Conservation (phyloP, 2,888 invertebrate genomes). For the Formica aserva region DNA sequence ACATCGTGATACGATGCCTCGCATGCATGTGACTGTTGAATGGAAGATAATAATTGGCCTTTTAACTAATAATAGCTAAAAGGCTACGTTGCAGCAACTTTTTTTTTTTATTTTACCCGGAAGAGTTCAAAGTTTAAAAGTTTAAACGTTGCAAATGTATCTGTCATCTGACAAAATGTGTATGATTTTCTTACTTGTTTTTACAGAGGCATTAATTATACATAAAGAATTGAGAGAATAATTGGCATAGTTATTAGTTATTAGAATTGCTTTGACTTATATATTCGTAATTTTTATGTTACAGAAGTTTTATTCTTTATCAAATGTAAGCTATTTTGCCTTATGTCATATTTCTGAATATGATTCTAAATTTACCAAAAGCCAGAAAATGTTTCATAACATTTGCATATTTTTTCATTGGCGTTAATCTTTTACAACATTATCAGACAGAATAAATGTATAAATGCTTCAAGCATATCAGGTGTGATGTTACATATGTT, state of each 20-base stretch:
- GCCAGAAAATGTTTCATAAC: background rate
- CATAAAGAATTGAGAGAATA: background rate
- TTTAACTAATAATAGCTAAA: conserved; percentile 12
- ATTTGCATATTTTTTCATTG: background rate
- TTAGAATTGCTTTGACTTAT: background rate
- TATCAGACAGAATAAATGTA: background rate
- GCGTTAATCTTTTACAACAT: background rate
- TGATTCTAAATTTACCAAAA: background rate
- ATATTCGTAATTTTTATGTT: background rate
- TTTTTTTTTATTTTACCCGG: background rate
- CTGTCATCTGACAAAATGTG: background rate
- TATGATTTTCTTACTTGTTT: background rate
- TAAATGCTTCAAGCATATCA: background rate
- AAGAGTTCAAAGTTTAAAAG: background rate
- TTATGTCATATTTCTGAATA: background rate
- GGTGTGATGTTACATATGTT: background rate
- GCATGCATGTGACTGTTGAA: conserved; percentile 1
- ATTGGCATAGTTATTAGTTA: conserved; percentile 4
- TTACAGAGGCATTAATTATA: conserved; percentile 23
- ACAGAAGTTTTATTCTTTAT: background rate
- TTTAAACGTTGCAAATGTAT: background rate
- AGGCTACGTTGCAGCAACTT: background rate
- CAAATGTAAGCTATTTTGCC: background rate
- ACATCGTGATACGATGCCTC: conserved; percentile 19
- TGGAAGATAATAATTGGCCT: conserved; percentile 15